Percentiles rank a stretch among this genome's conserved stretches.
These are phyloP conservation scores for Cryptoleucopteryx plumbea DNA, from an alignment of 2,113 vertebrate genomes.

Conservation along the genomic window DNA sequence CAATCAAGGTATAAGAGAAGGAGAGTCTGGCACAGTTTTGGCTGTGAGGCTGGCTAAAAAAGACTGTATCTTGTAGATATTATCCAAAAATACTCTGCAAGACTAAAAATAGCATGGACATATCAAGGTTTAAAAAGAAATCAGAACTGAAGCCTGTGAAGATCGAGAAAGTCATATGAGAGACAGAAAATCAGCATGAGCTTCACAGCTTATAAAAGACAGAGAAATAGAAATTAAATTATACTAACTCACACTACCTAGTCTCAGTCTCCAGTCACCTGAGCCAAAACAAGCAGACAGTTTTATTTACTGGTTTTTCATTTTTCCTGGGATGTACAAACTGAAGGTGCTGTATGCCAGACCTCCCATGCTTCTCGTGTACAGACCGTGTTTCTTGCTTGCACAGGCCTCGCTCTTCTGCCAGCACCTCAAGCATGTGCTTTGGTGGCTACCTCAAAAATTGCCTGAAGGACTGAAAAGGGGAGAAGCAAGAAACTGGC, in stretches of 20 bases:
- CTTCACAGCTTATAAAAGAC: background rate
- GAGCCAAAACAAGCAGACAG: background rate
- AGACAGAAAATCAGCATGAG: background rate
- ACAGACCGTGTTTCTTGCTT: background rate
- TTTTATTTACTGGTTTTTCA: background rate
- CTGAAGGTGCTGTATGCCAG: background rate
- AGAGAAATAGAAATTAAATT: background rate
- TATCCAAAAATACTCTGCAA: background rate
- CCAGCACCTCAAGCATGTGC: background rate
- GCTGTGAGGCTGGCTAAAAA: background rate
- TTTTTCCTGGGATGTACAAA: background rate
- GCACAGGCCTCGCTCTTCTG: background rate
- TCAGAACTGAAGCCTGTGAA: background rate
- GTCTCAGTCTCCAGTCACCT: background rate
- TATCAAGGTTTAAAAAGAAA: background rate
- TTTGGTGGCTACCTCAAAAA: conserved; percentile 1
- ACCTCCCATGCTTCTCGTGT: background rate
- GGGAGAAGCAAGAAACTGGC: background rate
- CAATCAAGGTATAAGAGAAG: background rate
- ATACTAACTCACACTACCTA: background rate
- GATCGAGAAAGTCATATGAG: background rate
- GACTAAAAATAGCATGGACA: background rate
- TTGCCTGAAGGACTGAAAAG: background rate
- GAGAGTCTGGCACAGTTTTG: background rate
- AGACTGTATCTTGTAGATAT: background rate